Base-by-base conservation (phyloP, 1,140 invertebrate species). In the Oryctes rhinoceros region DNA sequence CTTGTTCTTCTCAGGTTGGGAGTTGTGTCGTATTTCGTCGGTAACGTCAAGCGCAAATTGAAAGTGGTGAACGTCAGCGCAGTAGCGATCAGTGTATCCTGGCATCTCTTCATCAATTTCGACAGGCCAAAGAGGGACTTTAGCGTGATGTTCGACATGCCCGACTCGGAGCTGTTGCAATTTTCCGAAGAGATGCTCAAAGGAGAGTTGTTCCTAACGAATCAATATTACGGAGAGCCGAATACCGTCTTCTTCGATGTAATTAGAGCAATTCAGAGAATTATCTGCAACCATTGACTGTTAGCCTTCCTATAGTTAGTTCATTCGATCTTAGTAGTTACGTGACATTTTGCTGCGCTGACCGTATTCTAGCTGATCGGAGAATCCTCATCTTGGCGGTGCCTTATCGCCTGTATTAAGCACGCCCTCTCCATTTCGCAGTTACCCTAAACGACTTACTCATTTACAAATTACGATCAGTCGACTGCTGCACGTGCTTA, bases 1-100 rank as follows among this genome's bases (percentile, higher is more conserved):
- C 77, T 74, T 83, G 48, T 80, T 65, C n/a, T 20, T 71, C 80
- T 59, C 49, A 85, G 84, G 74, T 84, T 85, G 78, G 85, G 84
- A 18, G 79, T 75, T 20, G 48, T 84, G 7, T 13, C 84, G 0
- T 86, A 83, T 48, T 59, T 78, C 15, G 74, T 81, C 1, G 59
- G 81, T 18, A 62, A 49, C 10, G 76, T 80, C 13, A 67, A 76
- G 35, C 78, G 83, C 30, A 76, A 75, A 39, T 71, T 86, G 30
- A 82, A 83, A 59, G 78, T 86, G 18, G 79, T 30, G 5, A 86
- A 86, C 53, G 80, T 59, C 1, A 82, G 81, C 59, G 78, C 59
- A 4, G 75, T 85, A 13, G 82, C 85, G 1, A 18, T 86, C 44
- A 65, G 53, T 37, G 79, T 86, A 6, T 62, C 79, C 11, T 86